Evolutionary conservation across 2,888 invertebrate species (phyloP).

Genomic region (Drosophila limbata): DNA sequence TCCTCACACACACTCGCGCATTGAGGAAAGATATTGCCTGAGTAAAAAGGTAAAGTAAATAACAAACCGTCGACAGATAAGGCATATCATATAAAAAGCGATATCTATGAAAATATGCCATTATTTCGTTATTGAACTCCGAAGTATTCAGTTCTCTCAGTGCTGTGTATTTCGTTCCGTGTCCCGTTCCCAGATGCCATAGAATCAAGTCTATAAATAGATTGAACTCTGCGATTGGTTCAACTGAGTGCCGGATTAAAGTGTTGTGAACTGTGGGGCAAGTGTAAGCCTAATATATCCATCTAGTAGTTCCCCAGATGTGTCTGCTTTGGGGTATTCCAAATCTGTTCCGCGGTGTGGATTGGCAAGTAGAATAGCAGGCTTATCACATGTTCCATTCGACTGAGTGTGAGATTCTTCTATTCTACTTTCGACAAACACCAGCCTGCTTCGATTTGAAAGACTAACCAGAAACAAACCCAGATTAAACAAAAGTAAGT

Average conservation of each 20-base stretch:
- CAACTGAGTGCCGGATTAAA: constrained; percentile 25
- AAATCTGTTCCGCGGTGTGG: constrained; percentile 48
- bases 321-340: not conserved
- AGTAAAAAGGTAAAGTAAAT: constrained; percentile 73
- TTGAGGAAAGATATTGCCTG: constrained; percentile 50
- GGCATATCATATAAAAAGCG: constrained; percentile 79
- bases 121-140: constrained; percentile 81
- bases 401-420: constrained; percentile 76
- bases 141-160: constrained; percentile 59
- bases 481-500: constrained; percentile 36
- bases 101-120: constrained; percentile 81
- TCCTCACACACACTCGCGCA: constrained; percentile 35
- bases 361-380: constrained; percentile 80
- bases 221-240: constrained; percentile 14
- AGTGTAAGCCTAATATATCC: not conserved
- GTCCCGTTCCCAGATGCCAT: not conserved
- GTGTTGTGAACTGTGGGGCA: constrained; percentile 12
- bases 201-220: constrained; percentile 7
- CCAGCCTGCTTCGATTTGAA: constrained; percentile 46
- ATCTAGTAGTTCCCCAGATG: not conserved
- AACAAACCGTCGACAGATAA: constrained; percentile 70
- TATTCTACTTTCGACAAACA: constrained; percentile 80
- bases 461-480: not conserved
- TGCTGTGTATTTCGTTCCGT: constrained; percentile 10
- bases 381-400: constrained; percentile 74